Conservation (phyloP, 2,888 invertebrate species). For the Drosophila villosipedis region DNA sequence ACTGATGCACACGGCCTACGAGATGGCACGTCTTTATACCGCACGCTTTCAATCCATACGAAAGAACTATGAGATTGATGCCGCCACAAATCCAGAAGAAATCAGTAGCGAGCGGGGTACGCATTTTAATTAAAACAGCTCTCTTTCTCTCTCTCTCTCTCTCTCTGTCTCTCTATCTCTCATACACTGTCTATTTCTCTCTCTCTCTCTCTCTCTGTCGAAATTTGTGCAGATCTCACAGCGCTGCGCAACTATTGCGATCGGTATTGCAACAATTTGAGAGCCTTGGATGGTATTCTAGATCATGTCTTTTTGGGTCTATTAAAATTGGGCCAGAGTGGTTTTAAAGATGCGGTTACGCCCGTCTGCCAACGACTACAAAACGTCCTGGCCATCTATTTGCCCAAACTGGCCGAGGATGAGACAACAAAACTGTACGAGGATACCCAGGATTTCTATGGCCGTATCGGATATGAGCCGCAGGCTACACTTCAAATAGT, state of each 20-base stretch:
- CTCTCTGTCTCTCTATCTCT: not conserved
- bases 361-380: constrained; percentile 91
- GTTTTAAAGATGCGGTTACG: constrained; percentile 90
- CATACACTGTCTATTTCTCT: not conserved
- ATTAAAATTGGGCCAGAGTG: constrained; percentile 89
- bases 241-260: constrained; percentile 89
- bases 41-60: constrained; percentile 89
- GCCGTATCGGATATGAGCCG: constrained; percentile 89
- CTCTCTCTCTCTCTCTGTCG: not conserved
- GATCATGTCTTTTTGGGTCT: constrained; percentile 90
- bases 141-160: not conserved
- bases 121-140: not conserved
- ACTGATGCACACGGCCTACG: constrained; percentile 88
- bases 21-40: constrained; percentile 88
- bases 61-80: constrained; percentile 90
- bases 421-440: constrained; percentile 86
- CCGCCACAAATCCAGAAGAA: constrained; percentile 87
- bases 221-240: constrained; percentile 86
- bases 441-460: constrained; percentile 86
- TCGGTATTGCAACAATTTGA: constrained; percentile 89
- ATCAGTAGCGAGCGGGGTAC: constrained; percentile 88
- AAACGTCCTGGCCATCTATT: constrained; percentile 87
- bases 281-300: constrained; percentile 88
- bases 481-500: constrained; percentile 90
- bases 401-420: constrained; percentile 90